Evolutionary conservation across 2,113 vertebrate genomes (phyloP).

Genomic region (Cricetomys ansorgei): DNA sequence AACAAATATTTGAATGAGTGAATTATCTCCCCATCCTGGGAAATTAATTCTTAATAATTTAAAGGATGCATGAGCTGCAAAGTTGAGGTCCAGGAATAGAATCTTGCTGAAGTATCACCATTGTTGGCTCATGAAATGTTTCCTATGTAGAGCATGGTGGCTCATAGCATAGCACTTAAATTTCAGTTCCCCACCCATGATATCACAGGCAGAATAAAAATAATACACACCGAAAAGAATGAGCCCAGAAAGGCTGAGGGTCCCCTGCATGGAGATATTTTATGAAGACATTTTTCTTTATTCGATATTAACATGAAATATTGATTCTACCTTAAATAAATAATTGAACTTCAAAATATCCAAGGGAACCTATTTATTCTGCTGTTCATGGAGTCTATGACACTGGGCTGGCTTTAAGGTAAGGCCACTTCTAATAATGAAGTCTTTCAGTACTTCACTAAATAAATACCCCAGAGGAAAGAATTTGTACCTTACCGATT

Average conservation of each 20-base stretch:
- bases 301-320: conserved; percentile 58
- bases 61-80: neutral
- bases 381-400: neutral
- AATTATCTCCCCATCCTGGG: neutral
- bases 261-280: neutral
- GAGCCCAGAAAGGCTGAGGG: neutral
- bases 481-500: conserved; percentile 56
- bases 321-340: conserved; percentile 64
- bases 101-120: neutral
- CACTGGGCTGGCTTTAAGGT: conserved; percentile 37
- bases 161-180: neutral
- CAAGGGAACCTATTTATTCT: conserved; percentile 55
- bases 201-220: neutral
- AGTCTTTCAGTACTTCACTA: conserved; percentile 43
- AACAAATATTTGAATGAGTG: neutral
- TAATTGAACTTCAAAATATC: conserved; percentile 64
- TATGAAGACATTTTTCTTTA: conserved; percentile 61
- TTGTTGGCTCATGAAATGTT: neutral
- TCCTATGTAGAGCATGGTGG: neutral
- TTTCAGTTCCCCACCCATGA: too few species aligned
- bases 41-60: neutral
- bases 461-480: conserved; percentile 59
- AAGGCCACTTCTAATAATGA: conserved; percentile 65
- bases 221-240: neutral
- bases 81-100: neutral